Base-by-base conservation (phyloP, 1,140 invertebrate species). In the Tetramorium alpestre region DNA sequence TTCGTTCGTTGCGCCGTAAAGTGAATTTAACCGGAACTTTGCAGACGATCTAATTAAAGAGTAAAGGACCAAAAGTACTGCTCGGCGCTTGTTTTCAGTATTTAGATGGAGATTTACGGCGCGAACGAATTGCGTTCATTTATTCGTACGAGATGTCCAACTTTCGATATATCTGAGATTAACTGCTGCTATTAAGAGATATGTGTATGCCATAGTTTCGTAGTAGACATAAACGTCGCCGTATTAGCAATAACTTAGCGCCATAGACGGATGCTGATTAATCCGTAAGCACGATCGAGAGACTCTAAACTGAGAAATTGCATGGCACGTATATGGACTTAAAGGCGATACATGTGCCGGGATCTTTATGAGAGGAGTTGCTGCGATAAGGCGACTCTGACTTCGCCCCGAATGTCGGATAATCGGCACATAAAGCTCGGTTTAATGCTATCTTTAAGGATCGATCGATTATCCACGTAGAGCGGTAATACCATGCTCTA, bases 391-490 rank as follows among this genome's bases (percentile, higher is more conserved):
- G 75, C 16, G 76, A 60, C 78, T 87, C 58, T 49, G 54, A 78
- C 16, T 69, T 73, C 11, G 62, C n/a, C 13, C 38, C 41, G 25
- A 60, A 67, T n/a, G 33, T 60, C 51, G 41, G 64, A 75, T 90
- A 89, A 90, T 90, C 65, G 51, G 60, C 28, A 75, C 78, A 87
- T 90, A 87, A 89, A 90, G 70, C 67, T 47, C 18, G 28, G 54
- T 81, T 87, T 89, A 90, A 89, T 73, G 44, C 60, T 85, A 90
- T 90, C 85, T 89, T 87, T 64, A 67, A 90, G 65, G 44, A 76
- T 70, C 38, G 78, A 87, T 89, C 88, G 60, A 67, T 89, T 87
- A 75, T 87, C 67, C 72, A 84, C 78, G 77, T 72, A 64, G 44
- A 75, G 1, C 8, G 38, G 47, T 90, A 69, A 87, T 85, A 73